Evolutionary conservation across 1,140 invertebrate genomes (phyloP).

Genomic region (Pseudobourletiella spinata): DNA sequence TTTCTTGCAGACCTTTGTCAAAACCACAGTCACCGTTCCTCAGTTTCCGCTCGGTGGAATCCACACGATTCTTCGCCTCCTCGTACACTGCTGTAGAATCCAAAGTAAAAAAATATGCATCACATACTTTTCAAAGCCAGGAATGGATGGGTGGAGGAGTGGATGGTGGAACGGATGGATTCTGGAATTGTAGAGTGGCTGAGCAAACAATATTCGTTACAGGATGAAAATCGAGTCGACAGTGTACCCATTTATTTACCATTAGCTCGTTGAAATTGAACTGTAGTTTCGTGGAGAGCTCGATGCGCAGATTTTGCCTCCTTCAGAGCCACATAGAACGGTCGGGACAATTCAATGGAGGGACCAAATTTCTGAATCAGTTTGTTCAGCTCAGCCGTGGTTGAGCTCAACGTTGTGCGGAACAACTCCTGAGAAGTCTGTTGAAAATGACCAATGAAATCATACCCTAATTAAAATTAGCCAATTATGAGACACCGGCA

Average conservation of each 20-base stretch:
- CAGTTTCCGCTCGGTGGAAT: conserved; percentile 79
- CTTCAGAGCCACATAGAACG: conserved; percentile 67
- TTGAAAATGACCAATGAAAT: conserved; percentile 34
- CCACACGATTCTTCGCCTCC: conserved; percentile 92
- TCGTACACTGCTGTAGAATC: conserved; percentile 72
- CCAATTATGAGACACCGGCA: too few relatives aligned
- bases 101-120: too few relatives aligned
- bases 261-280: conserved; percentile 84
- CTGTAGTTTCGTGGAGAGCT: conserved; percentile 65
- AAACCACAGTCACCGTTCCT: conserved; percentile 50
- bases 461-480: too few relatives aligned
- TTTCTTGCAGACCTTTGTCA: conserved; percentile 95
- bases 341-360: conserved; percentile 79
- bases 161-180: too few relatives aligned
- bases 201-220: too few relatives aligned
- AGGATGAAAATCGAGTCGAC: too few relatives aligned
- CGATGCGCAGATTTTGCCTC: conserved; percentile 1
- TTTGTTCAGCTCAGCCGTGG: conserved; percentile 69
- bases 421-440: conserved; percentile 78
- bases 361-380: conserved; percentile 73
- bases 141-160: too few relatives aligned
- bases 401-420: conserved; percentile 72
- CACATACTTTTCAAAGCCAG: too few relatives aligned
- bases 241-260: conserved; percentile 55
- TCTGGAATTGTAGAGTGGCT: too few relatives aligned